Conservation (phyloP, 2,797 vertebrate genomes). For the Rhincodon typus region DNA sequence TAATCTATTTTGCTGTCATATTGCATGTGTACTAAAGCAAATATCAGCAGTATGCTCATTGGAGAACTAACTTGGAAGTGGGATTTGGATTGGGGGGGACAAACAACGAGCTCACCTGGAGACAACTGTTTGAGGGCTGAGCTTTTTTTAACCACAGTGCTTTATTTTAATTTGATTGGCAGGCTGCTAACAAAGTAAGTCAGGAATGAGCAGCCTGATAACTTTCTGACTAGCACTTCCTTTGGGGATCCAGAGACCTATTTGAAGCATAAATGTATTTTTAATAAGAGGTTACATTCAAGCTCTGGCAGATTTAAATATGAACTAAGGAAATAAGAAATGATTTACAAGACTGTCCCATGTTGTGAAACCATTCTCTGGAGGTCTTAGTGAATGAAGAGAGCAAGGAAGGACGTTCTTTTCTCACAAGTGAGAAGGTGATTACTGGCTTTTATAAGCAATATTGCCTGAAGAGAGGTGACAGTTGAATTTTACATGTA, state of each 20-base stretch:
- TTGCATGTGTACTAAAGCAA: neutral
- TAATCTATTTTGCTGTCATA: neutral
- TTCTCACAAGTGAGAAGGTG: neutral
- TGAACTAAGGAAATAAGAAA: neutral
- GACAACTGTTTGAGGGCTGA: neutral
- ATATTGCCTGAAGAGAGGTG: neutral
- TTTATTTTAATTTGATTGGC: neutral
- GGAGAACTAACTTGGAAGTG: neutral
- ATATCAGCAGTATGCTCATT: neutral
- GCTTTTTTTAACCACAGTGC: neutral
- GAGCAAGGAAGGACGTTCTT: neutral
- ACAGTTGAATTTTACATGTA: neutral
- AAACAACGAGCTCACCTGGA: neutral
- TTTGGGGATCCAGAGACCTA: neutral
- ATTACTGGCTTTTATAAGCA: neutral
- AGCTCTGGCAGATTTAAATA: neutral
- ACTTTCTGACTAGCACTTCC: neutral
- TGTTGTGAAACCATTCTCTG: neutral
- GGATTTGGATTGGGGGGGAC: too few relatives aligned
- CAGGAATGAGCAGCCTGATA: neutral
- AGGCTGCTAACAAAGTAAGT: neutral
- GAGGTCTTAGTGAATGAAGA: neutral
- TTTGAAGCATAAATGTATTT: neutral
- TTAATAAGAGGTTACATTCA: neutral
- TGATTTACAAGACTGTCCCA: neutral